Conservation (phyloP, 2,888 invertebrate genomes). For the Laspeyria flexula region DNA sequence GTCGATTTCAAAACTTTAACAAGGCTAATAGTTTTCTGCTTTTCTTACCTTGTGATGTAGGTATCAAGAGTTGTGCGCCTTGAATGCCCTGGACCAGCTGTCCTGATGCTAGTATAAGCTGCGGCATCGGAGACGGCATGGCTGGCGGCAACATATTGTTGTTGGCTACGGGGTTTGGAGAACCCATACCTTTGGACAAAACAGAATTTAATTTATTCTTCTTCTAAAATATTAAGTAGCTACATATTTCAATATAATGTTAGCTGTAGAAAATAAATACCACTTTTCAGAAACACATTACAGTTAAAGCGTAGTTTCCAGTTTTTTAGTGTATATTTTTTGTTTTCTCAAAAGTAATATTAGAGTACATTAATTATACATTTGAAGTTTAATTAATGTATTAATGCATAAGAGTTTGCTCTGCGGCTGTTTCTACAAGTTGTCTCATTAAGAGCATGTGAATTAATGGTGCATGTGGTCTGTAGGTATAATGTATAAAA, state of each 20-base stretch:
- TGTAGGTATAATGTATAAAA: background rate
- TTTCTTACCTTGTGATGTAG: conserved; percentile 96
- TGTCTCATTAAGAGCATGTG: background rate
- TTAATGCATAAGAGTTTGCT: no score
- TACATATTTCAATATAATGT: no score
- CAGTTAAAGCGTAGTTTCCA: no score
- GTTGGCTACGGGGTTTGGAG: conserved; percentile 76
- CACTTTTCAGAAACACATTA: no score
- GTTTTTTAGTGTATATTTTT: background rate
- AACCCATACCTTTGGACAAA: conserved; percentile 71
- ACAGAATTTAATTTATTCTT: no score
- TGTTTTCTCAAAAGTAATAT: no score
- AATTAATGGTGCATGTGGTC: background rate
- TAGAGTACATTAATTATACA: no score
- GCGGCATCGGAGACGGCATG: conserved; percentile 93
- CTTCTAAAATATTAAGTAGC: no score
- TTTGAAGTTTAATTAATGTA: background rate
- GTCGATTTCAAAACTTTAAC: no score
- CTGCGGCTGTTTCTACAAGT: no score
- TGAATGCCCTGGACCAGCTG: conserved; percentile 97
- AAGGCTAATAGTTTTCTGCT: no score
- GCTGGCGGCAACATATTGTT: conserved; percentile 87
- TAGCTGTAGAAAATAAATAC: no score
- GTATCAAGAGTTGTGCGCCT: conserved; percentile 97
- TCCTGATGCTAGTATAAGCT: conserved; percentile 95